A percentile compares a stretch with the other conserved stretches of the same genome.
These are phyloP conservation scores for Raja brachyura DNA, from an alignment of 2,113 vertebrate species.

Conservation along the genomic window DNA sequence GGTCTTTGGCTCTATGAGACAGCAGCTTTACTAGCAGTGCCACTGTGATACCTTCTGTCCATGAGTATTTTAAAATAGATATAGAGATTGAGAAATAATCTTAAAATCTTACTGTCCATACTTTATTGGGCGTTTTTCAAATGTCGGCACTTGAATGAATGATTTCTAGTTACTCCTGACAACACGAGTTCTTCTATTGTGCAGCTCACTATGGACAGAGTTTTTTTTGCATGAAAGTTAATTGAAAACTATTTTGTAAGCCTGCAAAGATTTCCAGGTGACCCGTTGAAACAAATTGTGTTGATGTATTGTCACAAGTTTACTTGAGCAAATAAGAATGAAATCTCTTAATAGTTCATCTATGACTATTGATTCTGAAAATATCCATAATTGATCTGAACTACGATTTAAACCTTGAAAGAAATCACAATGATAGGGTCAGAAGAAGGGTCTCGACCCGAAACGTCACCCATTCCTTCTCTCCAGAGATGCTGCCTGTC, in stretches of 20 bases:
- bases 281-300: background rate
- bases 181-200: background rate
- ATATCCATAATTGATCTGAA: background rate
- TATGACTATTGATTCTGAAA: background rate
- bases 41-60: background rate
- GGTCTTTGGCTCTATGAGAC: too few species aligned
- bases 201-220: background rate
- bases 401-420: background rate
- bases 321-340: background rate
- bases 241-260: background rate
- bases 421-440: background rate
- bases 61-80: background rate
- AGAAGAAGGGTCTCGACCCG: too few species aligned
- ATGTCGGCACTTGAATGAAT: background rate
- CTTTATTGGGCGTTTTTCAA: background rate
- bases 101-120: background rate
- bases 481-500: too few species aligned
- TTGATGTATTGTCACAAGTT: background rate
- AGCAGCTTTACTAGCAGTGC: too few species aligned
- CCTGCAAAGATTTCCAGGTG: background rate
- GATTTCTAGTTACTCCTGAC: background rate
- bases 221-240: background rate
- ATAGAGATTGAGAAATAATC: background rate
- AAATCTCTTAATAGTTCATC: background rate
- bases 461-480: too few species aligned